Conservation (phyloP, 1,140 invertebrate species). For the Drosophila pectinifera region DNA sequence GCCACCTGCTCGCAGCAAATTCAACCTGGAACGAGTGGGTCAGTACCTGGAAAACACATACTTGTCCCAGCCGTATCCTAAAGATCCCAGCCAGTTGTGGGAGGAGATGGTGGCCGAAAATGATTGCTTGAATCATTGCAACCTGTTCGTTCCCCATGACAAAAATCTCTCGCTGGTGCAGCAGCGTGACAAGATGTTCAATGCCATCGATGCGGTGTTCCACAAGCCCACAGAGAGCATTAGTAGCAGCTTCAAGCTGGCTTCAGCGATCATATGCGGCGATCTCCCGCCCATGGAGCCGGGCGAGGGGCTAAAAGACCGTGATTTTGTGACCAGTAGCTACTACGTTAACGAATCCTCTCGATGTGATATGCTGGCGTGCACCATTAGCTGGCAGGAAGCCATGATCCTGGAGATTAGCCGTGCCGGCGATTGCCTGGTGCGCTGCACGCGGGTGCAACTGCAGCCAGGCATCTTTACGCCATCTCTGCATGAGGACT, state of each 20-base stretch:
- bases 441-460: constrained; percentile 67
- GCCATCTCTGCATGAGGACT: constrained; percentile 53
- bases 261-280: constrained; percentile 86
- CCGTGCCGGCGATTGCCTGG: constrained; percentile 39
- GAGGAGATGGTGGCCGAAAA: constrained; percentile 90
- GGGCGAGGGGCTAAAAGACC: constrained; percentile 34
- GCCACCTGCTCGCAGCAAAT: constrained; percentile 86
- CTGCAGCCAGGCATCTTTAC: constrained; percentile 80
- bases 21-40: constrained; percentile 95
- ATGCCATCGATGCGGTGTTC: constrained; percentile 90
- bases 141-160: constrained; percentile 91
- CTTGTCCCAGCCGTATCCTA: constrained; percentile 87
- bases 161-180: constrained; percentile 93
- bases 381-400: constrained; percentile 67
- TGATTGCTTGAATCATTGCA: constrained; percentile 89
- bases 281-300: constrained; percentile 62
- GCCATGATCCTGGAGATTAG: constrained; percentile 72
- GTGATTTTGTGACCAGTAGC: constrained; percentile 79
- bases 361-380: constrained; percentile 66
- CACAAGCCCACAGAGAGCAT: constrained; percentile 89
- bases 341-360: constrained; percentile 61
- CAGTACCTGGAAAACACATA: constrained; percentile 92
- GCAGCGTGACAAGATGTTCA: constrained; percentile 90
- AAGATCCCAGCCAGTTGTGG: constrained; percentile 91
- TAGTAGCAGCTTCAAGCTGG: constrained; percentile 87